Conservation (phyloP, 2,888 invertebrate genomes). For the Clivina fossor region DNA sequence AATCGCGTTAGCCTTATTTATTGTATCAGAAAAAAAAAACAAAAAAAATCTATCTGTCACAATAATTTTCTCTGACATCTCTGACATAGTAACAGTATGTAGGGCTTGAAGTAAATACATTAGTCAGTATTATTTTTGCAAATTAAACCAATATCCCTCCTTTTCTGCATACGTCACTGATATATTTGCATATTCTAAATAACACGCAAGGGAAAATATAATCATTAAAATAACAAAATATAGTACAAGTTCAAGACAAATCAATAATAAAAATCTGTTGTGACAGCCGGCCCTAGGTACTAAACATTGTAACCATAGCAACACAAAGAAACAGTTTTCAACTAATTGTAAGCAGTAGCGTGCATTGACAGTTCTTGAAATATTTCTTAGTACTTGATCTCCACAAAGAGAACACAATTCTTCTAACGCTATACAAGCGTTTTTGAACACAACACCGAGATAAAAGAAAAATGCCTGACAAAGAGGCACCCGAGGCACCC, state of each 20-base stretch:
- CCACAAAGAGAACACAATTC: no score
- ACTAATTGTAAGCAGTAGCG: not conserved
- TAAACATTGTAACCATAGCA: slow-evolving; percentile 12
- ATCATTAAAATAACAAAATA: not conserved
- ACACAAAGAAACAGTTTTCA: slow-evolving; percentile 14
- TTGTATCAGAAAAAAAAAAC: no score
- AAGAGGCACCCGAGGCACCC: slow-evolving; percentile 19
- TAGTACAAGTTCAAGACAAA: not conserved
- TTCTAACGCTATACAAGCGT: not conserved
- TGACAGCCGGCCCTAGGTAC: not conserved
- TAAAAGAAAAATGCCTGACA: slow-evolving; percentile 24
- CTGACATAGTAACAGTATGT: no score
- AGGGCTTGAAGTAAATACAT: not conserved
- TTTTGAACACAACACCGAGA: not conserved
- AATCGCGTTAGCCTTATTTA: no score
- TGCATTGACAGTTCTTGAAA: not conserved
- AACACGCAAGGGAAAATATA: not conserved
- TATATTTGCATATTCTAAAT: not conserved
- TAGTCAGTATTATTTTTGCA: not conserved
- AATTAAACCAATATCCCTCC: not conserved
- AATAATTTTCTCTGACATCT: no score
- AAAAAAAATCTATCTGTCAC: no score
- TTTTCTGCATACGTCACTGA: not conserved
- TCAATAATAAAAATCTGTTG: not conserved
- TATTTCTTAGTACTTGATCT: no score